Evolutionary conservation across 2,113 vertebrate genomes (phyloP).

Genomic region (Patagioenas fasciata): DNA sequence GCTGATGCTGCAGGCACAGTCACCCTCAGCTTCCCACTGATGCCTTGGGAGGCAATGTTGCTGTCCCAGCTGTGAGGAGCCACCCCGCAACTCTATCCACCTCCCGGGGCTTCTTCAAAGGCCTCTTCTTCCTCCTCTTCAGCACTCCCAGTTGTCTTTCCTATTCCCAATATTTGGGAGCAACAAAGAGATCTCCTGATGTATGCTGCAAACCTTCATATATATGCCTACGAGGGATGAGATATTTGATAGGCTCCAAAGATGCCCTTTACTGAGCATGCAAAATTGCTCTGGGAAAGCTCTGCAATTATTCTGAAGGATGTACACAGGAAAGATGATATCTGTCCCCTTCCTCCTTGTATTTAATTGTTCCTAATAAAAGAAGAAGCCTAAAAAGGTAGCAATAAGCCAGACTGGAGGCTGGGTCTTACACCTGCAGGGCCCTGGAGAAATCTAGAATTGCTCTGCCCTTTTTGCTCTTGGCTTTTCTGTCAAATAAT

Average conservation of each 20-base stretch:
- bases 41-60: fast-evolving
- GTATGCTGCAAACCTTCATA: neutral
- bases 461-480: neutral
- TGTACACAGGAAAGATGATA: constrained; percentile 30
- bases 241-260: constrained; percentile 39
- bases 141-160: neutral
- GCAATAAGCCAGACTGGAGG: neutral
- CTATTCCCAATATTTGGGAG: neutral
- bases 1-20: neutral
- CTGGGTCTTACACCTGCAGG: neutral
- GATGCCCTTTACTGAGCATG: constrained; percentile 38
- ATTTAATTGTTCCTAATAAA: constrained; percentile 28
- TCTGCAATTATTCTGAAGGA: constrained; percentile 40
- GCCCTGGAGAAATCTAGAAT: neutral
- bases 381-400: constrained; percentile 5
- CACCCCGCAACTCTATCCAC: neutral
- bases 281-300: constrained; percentile 44
- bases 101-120: neutral
- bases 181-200: neutral
- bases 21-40: neutral
- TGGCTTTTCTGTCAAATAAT: constrained; percentile 15
- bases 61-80: neutral
- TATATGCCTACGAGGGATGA: neutral
- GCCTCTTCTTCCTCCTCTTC: neutral
- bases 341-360: constrained; percentile 29